Evolutionary conservation across 2,113 vertebrate species (phyloP).

Genomic region (Gallinago jamesoni): DNA sequence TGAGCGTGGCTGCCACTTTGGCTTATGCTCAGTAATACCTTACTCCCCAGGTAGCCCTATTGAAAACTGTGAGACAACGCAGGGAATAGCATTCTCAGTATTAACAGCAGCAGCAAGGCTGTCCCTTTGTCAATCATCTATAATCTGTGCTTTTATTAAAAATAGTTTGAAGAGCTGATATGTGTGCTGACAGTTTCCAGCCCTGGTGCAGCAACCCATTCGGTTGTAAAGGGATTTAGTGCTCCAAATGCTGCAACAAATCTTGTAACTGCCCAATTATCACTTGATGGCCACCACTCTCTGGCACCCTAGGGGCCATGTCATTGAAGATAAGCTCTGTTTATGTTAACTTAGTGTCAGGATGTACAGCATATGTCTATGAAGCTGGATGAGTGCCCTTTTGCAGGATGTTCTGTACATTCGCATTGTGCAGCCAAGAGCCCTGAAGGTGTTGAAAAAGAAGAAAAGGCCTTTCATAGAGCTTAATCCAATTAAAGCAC

Average conservation of each 20-base stretch:
- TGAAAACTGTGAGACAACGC: not conserved
- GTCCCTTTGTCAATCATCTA: not conserved
- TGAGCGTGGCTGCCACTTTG: not conserved
- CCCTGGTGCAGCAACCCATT: not conserved
- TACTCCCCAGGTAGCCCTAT: not conserved
- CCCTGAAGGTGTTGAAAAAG: constrained; percentile 50
- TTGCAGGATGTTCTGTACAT: constrained; percentile 38
- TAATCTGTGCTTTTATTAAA: constrained; percentile 32
- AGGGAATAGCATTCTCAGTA: not conserved
- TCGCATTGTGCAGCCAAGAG: constrained; percentile 18
- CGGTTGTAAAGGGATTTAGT: not conserved
- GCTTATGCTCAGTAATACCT: not conserved
- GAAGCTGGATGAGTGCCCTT: constrained; percentile 37
- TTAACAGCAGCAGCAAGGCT: not conserved
- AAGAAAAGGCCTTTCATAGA: constrained; percentile 56
- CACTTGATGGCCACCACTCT: constrained; percentile 33
- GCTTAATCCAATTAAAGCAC: constrained; percentile 67
- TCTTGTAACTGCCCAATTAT: constrained; percentile 51
- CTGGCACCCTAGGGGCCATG: constrained; percentile 6
- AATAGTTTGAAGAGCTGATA: constrained; percentile 5
- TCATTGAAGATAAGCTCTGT: constrained; percentile 45
- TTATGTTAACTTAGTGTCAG: constrained; percentile 40
- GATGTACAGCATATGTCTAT: constrained; percentile 46
- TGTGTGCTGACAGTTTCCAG: constrained; percentile 4
- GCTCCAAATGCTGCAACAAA: constrained; percentile 22